Percentiles rank a stretch among this genome's conserved stretches.
phyloP scores from a whole-genome alignment of 2,888 invertebrate genomes.

The Eupithecia tripunctaria region DNA sequence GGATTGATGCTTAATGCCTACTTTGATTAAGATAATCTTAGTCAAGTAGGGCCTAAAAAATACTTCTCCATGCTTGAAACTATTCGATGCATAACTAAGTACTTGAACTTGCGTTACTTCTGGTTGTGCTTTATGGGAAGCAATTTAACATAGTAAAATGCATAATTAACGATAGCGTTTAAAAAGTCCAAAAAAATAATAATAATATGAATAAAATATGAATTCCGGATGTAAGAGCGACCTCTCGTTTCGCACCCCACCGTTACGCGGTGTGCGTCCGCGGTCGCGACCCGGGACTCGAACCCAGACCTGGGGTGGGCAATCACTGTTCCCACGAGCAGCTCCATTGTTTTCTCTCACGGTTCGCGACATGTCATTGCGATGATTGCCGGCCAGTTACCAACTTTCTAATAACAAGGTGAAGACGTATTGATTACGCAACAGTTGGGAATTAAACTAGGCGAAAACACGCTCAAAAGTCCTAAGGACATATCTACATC shows the following conservation, averaged over 20 bases:
- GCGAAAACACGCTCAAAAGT: neutral
- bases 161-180: conserved; percentile 12
- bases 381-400: conserved; percentile 65
- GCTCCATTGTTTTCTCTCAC: conserved; percentile 75
- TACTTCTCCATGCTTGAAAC: neutral
- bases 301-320: conserved; percentile 70
- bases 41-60: neutral
- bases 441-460: neutral
- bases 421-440: conserved; percentile 26
- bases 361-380: conserved; percentile 79
- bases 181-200: conserved; percentile 16
- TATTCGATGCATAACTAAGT: neutral
- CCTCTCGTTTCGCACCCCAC: conserved; percentile 76
- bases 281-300: conserved; percentile 61
- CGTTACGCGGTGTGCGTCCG: conserved; percentile 67
- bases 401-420: conserved; percentile 68
- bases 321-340: conserved; percentile 79
- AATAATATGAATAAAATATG: conserved; percentile 59
- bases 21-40: neutral
- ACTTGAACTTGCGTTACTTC: neutral
- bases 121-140: neutral
- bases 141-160: neutral
- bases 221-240: conserved; percentile 71
- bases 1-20: too few relatives aligned
- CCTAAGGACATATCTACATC: too few relatives aligned